These are phyloP conservation scores for Punctoribates punctum DNA, from an alignment of 2,888 invertebrate genomes.

Conservation along the genomic window DNA sequence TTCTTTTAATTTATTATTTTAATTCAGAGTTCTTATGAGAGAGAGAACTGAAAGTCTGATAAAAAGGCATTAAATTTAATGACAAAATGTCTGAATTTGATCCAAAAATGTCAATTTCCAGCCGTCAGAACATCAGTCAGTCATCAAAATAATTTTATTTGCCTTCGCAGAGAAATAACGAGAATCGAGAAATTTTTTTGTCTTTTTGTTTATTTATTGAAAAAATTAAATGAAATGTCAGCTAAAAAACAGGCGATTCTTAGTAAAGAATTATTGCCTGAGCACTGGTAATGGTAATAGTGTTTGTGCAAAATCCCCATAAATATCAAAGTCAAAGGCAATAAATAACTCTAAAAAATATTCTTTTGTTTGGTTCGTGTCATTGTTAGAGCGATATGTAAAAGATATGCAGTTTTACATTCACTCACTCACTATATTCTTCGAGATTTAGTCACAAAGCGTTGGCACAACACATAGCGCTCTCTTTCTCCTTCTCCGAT, in stretches of 20 bases:
- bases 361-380: conserved; percentile 30
- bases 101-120: background rate
- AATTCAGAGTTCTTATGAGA: background rate
- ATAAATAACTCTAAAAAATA: conserved; percentile 34
- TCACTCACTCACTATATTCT: conserved; percentile 8
- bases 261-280: background rate
- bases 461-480: background rate
- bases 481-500: background rate
- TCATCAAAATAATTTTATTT: background rate
- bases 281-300: background rate
- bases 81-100: background rate
- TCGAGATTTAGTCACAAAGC: background rate
- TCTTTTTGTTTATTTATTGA: conserved; percentile 14
- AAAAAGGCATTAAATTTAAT: background rate
- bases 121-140: background rate
- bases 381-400: conserved; percentile 33
- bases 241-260: background rate
- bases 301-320: conserved; percentile 26
- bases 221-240: background rate
- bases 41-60: background rate
- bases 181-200: background rate
- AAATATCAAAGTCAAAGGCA: conserved; percentile 20
- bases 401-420: conserved; percentile 9
- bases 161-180: background rate
- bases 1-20: conserved; percentile 23